Evolutionary conservation across 2,113 vertebrate species (phyloP).

Genomic region (Cyrtonyx montezumae): DNA sequence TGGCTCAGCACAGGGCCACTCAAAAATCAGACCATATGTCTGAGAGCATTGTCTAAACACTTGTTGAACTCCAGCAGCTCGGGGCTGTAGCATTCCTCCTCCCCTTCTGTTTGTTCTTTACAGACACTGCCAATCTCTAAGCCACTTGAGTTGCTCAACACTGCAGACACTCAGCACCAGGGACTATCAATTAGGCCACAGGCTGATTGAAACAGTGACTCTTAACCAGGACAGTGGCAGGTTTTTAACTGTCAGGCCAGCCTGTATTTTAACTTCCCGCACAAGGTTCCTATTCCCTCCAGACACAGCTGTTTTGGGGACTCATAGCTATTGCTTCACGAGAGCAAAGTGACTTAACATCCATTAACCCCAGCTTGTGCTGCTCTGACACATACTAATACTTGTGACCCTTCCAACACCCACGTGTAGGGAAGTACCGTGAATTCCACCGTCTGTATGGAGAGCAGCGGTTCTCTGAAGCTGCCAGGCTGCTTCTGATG

Average conservation of each 20-base stretch:
- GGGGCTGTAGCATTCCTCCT: background rate
- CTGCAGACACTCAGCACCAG: background rate
- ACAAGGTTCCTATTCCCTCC: background rate
- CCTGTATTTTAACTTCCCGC: background rate
- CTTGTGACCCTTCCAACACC: background rate
- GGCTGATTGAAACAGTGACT: background rate
- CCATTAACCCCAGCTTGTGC: background rate
- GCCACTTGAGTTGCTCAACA: background rate
- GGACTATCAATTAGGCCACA: background rate
- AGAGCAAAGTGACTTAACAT: fast-evolving
- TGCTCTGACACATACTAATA: background rate
- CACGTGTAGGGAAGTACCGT: conserved; percentile 85
- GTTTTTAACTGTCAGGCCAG: background rate
- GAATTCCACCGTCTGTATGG: conserved; percentile 95
- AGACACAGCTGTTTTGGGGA: background rate
- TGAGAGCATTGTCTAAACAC: too few relatives aligned
- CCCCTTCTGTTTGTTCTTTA: fast-evolving
- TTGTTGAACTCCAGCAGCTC: too few relatives aligned
- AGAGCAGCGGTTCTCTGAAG: conserved; percentile 87
- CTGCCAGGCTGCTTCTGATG: conserved; percentile 88
- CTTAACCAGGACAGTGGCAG: background rate
- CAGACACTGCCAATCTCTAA: background rate
- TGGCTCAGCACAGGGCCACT: too few relatives aligned
- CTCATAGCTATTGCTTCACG: fast-evolving
- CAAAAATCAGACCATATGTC: too few relatives aligned